Evolutionary conservation across 2,888 invertebrate species (phyloP), one percentile per base, ranked within the genome.

Genomic region (Helobdella robusta): DNA sequence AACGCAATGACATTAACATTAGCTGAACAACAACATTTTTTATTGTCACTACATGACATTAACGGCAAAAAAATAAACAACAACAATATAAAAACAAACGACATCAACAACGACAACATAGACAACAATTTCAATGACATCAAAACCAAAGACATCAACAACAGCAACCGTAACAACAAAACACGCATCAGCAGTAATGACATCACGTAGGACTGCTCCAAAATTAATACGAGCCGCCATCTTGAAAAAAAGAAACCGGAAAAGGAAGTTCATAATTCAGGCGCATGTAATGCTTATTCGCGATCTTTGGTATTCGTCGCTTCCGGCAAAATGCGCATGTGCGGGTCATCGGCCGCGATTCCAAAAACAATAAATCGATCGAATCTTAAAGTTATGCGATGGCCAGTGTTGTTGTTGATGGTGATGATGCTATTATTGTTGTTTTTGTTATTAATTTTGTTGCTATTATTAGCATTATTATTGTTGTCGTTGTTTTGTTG

Each of bases 321-420:
- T 62, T 62, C 50, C 50, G 48, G 15, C 15, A 44, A 50, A 48
- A 62, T 48, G 44, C 50, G 62, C 62, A 44, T 62, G 62, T 30
- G 46, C n/a, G 50, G 62, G 62, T 62, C 62, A 46, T 25, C 40
- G 40, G 28, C 28, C 60, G 34, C 46, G 44, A 40, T 61, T 40
- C 36, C 34, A 62, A 62, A 62, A 62, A 62, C 62, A 48, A 48
- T 62, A 62, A 62, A 62, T 62, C 62, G 62, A 62, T 62, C 50
- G 62, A 2, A 3, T 32, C 20, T 28, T 28, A 56, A 28, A 56
- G 56, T 56, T 23, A 56, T 28, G 56, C 25, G 23, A 48, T 18
- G 48, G 52, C 11, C 20, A 6, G 6, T 20, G 52, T 18, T 20
- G 52, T 18, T 20, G 52, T 18, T 52, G 52, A 52, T 20, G 52